A percentile compares a stretch with the other conserved stretches of the same genome.
phyloP scores from a whole-genome alignment of 2,888 invertebrate genomes.

The Tenthredo livida region DNA sequence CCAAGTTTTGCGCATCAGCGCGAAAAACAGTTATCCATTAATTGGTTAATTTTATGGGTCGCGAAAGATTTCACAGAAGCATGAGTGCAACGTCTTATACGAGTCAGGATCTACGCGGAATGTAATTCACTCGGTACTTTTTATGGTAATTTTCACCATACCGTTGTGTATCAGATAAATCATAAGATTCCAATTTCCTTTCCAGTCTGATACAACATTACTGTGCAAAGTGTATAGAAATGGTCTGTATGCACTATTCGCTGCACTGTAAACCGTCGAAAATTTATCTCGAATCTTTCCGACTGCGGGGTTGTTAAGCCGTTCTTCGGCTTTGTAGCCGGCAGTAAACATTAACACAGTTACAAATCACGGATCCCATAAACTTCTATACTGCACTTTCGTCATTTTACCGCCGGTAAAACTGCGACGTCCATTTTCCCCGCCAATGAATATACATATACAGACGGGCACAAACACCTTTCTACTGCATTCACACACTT shows the following conservation, averaged over 20 bases:
- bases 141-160: not conserved
- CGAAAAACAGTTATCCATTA: not conserved
- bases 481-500: not conserved
- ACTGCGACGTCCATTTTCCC: conserved; percentile 28
- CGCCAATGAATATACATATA: conserved; percentile 23
- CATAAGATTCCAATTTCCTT: conserved; percentile 39
- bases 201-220: not conserved
- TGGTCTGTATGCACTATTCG: not conserved
- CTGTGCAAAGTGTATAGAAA: not conserved
- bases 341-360: conserved; percentile 52
- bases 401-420: conserved; percentile 49
- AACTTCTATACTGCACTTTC: conserved; percentile 46
- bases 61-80: not conserved
- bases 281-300: conserved; percentile 50
- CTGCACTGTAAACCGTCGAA: not conserved
- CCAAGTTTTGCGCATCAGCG: not conserved
- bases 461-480: not conserved
- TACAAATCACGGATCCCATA: conserved; percentile 52
- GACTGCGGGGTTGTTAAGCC: conserved; percentile 32
- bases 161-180: conserved; percentile 24
- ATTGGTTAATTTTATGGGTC: not conserved
- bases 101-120: not conserved
- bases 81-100: not conserved
- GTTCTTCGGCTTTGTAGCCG: conserved; percentile 36
- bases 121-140: conserved; percentile 8